phyloP scores from a whole-genome alignment of 2,797 vertebrate genomes.

The Pangasius mekongensis region DNA sequence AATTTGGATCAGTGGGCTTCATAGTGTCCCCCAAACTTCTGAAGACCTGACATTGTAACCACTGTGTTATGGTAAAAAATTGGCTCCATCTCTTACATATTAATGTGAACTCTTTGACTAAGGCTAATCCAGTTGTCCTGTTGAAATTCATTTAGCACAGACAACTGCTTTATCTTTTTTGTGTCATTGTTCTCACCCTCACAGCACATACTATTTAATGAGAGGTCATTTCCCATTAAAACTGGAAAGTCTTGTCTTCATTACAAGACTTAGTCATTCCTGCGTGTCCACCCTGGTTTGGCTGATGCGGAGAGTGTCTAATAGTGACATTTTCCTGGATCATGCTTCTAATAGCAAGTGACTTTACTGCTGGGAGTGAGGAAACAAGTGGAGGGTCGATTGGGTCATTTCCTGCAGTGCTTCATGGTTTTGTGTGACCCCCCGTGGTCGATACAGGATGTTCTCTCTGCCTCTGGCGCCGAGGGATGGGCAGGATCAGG shows the following conservation, averaged over 20 bases:
- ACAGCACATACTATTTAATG: conserved; percentile 37
- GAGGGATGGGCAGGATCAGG: neutral
- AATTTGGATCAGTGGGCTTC: neutral
- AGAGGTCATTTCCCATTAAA: conserved; percentile 46
- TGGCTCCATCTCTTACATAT: neutral
- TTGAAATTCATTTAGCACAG: conserved; percentile 28
- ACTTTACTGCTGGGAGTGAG: conserved; percentile 13
- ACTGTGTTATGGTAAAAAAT: neutral
- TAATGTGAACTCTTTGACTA: neutral
- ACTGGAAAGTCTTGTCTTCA: conserved; percentile 13
- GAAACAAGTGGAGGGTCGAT: conserved; percentile 4
- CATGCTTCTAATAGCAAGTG: conserved; percentile 29
- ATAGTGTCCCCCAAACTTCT: neutral
- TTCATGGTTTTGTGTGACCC: conserved; percentile 1
- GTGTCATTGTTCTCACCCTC: neutral
- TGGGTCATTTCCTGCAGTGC: conserved; percentile 3
- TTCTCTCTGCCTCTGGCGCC: neutral
- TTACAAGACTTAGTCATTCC: conserved; percentile 27
- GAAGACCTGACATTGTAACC: neutral
- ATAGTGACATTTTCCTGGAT: conserved; percentile 22
- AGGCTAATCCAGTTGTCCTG: conserved; percentile 28
- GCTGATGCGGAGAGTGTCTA: conserved; percentile 19
- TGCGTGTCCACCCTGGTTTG: neutral
- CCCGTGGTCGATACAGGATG: conserved; percentile 3
- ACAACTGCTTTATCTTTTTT: neutral